phyloP scores from a whole-genome alignment of 2,888 invertebrate genomes.

The Drosophila formosana region DNA sequence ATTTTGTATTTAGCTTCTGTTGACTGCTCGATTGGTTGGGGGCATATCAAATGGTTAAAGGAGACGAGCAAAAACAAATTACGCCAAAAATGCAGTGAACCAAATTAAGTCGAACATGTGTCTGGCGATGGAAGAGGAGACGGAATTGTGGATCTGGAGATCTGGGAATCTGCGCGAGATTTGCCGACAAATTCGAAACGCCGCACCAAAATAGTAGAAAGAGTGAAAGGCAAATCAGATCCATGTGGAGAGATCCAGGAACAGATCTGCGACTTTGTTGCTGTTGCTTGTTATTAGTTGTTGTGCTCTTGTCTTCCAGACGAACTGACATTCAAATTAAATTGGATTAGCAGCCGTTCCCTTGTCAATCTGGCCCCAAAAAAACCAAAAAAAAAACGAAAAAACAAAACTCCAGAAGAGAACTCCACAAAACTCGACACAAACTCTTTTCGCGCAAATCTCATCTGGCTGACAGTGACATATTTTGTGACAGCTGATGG shows the following conservation, averaged over 20 bases:
- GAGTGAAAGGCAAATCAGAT: conserved; percentile 63
- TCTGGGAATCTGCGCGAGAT: conserved; percentile 35
- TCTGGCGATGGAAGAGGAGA: conserved; percentile 4
- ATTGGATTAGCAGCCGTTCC: conserved; percentile 84
- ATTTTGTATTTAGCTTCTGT: conserved; percentile 71
- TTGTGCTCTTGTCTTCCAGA: conserved; percentile 78
- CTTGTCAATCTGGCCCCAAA: conserved; percentile 81
- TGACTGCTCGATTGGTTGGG: conserved; percentile 46
- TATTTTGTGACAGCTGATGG: conserved; percentile 84
- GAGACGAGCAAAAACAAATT: conserved; percentile 19
- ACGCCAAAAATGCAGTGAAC: conserved; percentile 62
- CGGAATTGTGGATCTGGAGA: neutral
- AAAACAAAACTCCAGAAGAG: conserved; percentile 17
- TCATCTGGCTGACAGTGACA: conserved; percentile 83
- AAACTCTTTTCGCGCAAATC: conserved; percentile 72
- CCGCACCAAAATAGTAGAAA: conserved; percentile 64
- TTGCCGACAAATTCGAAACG: conserved; percentile 70
- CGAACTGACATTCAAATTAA: conserved; percentile 84
- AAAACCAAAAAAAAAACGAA: conserved; percentile 26
- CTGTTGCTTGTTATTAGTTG: conserved; percentile 30
- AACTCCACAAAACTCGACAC: conserved; percentile 24
- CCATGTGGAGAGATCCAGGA: conserved; percentile 41
- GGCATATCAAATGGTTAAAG: conserved; percentile 46
- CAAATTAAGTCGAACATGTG: conserved; percentile 69
- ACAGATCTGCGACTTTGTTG: conserved; percentile 23